Percentiles rank a stretch among this genome's conserved stretches.
phyloP scores from a whole-genome alignment of 2,797 vertebrate species.

The Hypotaenidia okinawae region DNA sequence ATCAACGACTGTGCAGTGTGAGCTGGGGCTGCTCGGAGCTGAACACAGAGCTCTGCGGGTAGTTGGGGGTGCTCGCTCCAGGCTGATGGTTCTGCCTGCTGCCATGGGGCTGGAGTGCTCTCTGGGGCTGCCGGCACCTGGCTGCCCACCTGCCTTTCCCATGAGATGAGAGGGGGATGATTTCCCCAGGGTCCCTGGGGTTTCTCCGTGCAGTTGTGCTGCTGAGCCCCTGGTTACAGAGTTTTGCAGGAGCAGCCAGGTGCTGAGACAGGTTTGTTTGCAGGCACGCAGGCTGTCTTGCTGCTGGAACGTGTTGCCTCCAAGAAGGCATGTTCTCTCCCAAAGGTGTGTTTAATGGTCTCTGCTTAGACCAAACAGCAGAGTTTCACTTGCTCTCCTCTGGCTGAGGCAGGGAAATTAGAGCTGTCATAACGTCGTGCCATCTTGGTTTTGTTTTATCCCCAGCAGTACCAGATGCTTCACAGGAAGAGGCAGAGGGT shows the following conservation, averaged over 20 bases:
- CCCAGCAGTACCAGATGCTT: background rate
- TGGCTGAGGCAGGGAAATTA: background rate
- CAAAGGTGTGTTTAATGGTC: background rate
- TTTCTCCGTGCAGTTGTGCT: background rate
- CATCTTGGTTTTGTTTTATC: background rate
- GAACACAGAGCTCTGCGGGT: background rate
- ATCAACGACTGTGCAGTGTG: background rate
- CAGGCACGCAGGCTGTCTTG: background rate
- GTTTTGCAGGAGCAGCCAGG: background rate
- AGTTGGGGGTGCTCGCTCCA: background rate
- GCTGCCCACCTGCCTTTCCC: background rate
- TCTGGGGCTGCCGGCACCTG: background rate
- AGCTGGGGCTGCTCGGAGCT: background rate
- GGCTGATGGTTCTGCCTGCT: background rate
- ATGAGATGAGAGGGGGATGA: accelerated
- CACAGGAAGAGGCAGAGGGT: background rate
- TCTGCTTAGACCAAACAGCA: too few relatives aligned
- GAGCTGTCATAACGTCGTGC: background rate
- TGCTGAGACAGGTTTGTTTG: background rate
- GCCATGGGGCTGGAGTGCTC: background rate
- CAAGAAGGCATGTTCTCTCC: background rate
- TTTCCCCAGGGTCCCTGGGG: accelerated
- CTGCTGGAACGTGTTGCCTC: background rate
- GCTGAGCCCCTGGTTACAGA: accelerated
- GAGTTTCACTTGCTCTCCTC: background rate